Base-by-base conservation (phyloP, 1,140 invertebrate species). In the Drosophila pallidifrons region DNA sequence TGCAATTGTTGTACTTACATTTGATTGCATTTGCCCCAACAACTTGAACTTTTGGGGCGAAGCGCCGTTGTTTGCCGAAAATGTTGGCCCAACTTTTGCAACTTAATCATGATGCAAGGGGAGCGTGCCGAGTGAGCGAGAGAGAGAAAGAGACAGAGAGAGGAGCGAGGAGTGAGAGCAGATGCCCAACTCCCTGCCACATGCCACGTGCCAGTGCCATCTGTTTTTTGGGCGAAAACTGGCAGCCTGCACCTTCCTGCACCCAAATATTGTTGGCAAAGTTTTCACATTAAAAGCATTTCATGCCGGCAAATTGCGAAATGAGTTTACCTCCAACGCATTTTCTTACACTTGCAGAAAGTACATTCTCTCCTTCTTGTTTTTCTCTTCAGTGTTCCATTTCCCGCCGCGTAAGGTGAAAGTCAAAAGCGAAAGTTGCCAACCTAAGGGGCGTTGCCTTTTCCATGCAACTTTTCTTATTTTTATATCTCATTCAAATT, bases 231-330 rank as follows among this genome's bases (percentile, higher is more conserved):
- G 55, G 66, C 69, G 20, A 25, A 25, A 66, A 67, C 55, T 65
- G 57, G 71, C 79, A 68, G 45, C 76, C 66, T 64, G 54, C 43
- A 73, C 43, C 63, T 64, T 69, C 68, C n/a, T 63, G 58, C 58
- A 81, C 60, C 70, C 64, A 63, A 68, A 77, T 82, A 77, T 77
- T 80, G 81, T 83, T 83, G 71, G 82, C 30, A 87, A 87, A 87
- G 83, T 87, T 87, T 87, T 87, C 80, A 88, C 82, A 87, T 87
- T 87, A 87, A 87, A 87, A 88, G 73, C 83, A 59, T 87, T 87
- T 83, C 85, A 79, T 52, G 77, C 83, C 75, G 58, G 66, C 79
- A 88, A 87, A 87, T 88, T 88, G 82, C 67, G 83, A 87, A 87
- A 88, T 88, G 82, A 79, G 82, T 74, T 86, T 81, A 86, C 69